Conservation (phyloP, 1,140 invertebrate species). For the Leptinotarsa defecta region DNA sequence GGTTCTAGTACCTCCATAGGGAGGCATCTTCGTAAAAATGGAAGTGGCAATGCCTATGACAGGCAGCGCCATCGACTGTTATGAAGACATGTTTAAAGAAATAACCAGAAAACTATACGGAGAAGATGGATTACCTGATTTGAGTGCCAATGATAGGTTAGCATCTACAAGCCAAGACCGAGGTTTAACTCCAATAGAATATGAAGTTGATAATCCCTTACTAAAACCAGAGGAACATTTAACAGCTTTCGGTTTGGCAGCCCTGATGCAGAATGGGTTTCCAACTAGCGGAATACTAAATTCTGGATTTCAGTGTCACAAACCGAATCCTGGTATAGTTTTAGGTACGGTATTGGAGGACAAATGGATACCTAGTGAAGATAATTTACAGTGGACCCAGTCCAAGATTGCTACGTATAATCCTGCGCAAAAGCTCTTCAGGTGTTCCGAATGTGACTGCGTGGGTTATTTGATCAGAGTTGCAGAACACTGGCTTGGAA, state of each 20-base stretch:
- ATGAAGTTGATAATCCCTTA: constrained; percentile 58
- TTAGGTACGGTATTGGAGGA: constrained; percentile 62
- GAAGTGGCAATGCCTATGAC: constrained; percentile 60
- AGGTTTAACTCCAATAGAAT: constrained; percentile 55
- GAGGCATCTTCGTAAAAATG: constrained; percentile 40
- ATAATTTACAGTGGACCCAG: constrained; percentile 69
- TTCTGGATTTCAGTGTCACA: constrained; percentile 60
- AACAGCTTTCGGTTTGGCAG: constrained; percentile 69
- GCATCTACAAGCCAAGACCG: constrained; percentile 55
- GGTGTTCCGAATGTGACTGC: constrained; percentile 77
- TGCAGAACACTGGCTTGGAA: constrained; percentile 82
- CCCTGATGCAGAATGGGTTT: constrained; percentile 74
- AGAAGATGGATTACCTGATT: constrained; percentile 70
- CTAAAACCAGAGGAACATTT: constrained; percentile 70
- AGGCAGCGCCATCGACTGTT: constrained; percentile 64
- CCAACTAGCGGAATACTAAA: constrained; percentile 64
- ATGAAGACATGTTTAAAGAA: constrained; percentile 83
- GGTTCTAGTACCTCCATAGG: constrained; percentile 6
- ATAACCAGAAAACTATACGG: constrained; percentile 89
- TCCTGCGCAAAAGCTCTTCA: constrained; percentile 72
- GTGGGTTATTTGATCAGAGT: constrained; percentile 77
- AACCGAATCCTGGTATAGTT: constrained; percentile 50
- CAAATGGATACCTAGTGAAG: constrained; percentile 71
- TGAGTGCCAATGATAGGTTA: constrained; percentile 56
- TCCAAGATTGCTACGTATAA: constrained; percentile 75